Base-by-base conservation (phyloP, 2,888 invertebrate species). In the Morpho helenor region DNA sequence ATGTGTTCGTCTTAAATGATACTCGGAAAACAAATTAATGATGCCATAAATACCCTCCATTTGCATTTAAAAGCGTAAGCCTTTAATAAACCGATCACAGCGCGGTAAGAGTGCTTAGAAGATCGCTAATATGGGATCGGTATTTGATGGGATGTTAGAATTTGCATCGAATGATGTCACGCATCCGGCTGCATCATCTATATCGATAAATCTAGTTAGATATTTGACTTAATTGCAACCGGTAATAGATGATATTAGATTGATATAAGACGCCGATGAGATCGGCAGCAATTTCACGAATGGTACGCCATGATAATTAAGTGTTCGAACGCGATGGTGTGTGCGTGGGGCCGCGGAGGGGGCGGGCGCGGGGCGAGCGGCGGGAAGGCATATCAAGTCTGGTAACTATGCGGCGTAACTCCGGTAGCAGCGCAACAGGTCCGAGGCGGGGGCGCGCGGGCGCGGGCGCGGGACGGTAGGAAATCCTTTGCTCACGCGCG, bases 381-480 rank as follows among this genome's bases (percentile, higher is more conserved):
- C 71, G 81, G 80, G 81, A 84, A 77, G 77, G 85, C 86, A 85
- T 84, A 87, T 84, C 87, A 79, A 84, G 84, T 85, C 87, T 84
- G 87, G 89, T 88, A 90, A 89, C 86, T 89, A 90, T 87, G 88
- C 89, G 85, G 90, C 89, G 90, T 90, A 90, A 90, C 89, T 89
- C 90, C 89, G 84, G 90, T 90, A 90, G 90, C 90, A 77, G 82
- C 82, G 83, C 84, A 90, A 88, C 89, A 89, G 89, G 89, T 89
- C 89, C 79, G 91, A 82, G 84, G 84, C 84, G 74, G 73, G 69
- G 74, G 58, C 56, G 76, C 70, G 76, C 70, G 63, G 59, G 76
- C 69, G 76, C 71, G 75, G 77, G 73, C 75, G 84, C 77, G 83
- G 84, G 80, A 77, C 77, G 83, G 87, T 85, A 87, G 87, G 88